Conservation (phyloP, 2,797 vertebrate genomes). For the Paguma larvata region DNA sequence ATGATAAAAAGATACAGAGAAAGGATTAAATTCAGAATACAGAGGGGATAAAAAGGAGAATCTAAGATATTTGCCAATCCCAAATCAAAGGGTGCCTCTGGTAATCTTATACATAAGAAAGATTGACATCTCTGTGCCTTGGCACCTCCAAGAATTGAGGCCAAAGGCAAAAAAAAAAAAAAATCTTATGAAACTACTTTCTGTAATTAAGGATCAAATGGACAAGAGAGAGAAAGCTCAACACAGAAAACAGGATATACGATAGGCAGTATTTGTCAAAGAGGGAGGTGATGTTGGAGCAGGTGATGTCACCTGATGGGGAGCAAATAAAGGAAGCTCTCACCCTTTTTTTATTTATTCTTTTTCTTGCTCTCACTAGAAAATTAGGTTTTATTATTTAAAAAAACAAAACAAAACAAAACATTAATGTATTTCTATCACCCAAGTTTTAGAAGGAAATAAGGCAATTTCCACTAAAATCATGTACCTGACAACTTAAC, state of each 20-base stretch:
- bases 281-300: background rate
- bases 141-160: background rate
- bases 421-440: slow-evolving; percentile 31
- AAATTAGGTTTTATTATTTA: background rate
- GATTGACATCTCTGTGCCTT: background rate
- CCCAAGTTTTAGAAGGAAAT: slow-evolving; percentile 41
- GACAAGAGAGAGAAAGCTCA: background rate
- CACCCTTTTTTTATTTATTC: background rate
- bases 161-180: background rate
- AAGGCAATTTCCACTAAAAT: slow-evolving; percentile 31
- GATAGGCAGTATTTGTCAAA: background rate
- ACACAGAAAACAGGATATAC: background rate
- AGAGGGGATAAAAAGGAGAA: background rate
- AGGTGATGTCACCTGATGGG: background rate
- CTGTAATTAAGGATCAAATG: background rate
- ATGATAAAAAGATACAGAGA: background rate
- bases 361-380: slow-evolving; percentile 22
- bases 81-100: background rate
- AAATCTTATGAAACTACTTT: background rate
- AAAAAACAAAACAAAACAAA: background rate
- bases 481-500: background rate
- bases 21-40: background rate
- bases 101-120: background rate
- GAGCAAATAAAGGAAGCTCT: background rate
- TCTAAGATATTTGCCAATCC: background rate